Evolutionary conservation across 1,140 invertebrate genomes (phyloP), one percentile per base, ranked within the genome.

Genomic region (Lordiphosa clarofinis): DNA sequence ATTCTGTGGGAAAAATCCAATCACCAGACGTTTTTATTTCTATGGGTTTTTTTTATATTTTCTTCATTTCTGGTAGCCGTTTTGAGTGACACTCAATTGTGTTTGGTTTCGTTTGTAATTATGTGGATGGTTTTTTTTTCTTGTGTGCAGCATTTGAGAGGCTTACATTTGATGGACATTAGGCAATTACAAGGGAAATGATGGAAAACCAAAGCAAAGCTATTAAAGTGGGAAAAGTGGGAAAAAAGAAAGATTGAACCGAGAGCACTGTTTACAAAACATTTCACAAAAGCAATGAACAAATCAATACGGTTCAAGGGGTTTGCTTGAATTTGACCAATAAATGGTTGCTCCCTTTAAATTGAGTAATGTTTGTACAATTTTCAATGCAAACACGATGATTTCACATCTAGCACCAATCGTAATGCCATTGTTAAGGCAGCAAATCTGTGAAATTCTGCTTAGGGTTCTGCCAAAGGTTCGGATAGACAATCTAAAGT

Each of bases 121-220:
- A 69, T 69, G 55, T 68, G 36, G 44, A 33, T 33, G 37, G 33
- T n/a, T n/a, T 50, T 38, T 47, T 44, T 49, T 38, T 67, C 2
- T 5, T 28, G 42, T 28, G 42, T 43, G 40, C 24, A 9, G 10
- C n/a, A 44, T 31, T 40, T 38, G n/a, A 21, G 52, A 21, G 54
- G 58, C 73, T 78, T 78, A 69, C 40, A 40, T 35, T 46, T 68
- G 73, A 78, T 71, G 75, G 70, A 81, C 75, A 74, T 67, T 56
- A 62, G 71, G 58, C 58, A 73, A 73, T 68, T 63, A 73, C 63
- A 48, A 35, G 38, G 12, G 42, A 49, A 37, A 56, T 59, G 56
- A 60, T 54, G 40, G 53, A 72, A 53, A 58, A 36, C 54, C 39
- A 31, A 31, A 33, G 36, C 62, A 67, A 55, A 54, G 49, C 43